Conservation (phyloP, 2,888 invertebrate species). For the Chaitophorus viminalis region DNA sequence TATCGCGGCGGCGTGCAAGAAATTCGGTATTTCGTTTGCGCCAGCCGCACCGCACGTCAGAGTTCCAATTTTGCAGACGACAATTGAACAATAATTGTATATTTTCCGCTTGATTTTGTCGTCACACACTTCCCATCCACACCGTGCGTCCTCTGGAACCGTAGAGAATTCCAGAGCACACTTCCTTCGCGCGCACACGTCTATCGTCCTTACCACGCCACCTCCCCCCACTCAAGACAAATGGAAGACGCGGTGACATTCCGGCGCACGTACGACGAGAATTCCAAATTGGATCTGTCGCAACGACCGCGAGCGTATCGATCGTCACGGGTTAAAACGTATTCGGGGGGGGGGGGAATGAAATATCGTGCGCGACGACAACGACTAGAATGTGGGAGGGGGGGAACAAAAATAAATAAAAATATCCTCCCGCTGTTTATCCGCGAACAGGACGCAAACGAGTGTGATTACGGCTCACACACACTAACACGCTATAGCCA, state of each 20-base stretch:
- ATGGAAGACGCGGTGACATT: not conserved
- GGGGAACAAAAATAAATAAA: no score
- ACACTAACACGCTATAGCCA: no score
- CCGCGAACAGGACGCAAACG: no score
- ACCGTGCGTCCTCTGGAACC: no score
- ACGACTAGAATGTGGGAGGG: no score
- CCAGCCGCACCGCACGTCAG: not conserved
- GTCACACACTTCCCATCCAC: no score
- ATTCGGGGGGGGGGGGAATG: not conserved
- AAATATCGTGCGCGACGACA: not conserved
- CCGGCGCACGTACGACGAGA: not conserved
- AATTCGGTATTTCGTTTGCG: not conserved
- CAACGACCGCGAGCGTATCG: not conserved
- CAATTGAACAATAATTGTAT: constrained; percentile 1
- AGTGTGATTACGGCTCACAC: no score
- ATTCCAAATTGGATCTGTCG: not conserved
- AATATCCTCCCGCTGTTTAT: no score
- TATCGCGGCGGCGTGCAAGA: not conserved
- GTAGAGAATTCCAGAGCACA: no score
- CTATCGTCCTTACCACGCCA: not conserved
- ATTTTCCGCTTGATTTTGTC: not conserved
- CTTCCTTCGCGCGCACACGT: not conserved
- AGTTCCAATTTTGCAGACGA: not conserved
- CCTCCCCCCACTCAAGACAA: not conserved
- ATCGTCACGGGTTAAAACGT: not conserved